These are phyloP conservation scores for Sylvicola cinctus DNA, from an alignment of 2,888 invertebrate genomes.

Conservation along the genomic window DNA sequence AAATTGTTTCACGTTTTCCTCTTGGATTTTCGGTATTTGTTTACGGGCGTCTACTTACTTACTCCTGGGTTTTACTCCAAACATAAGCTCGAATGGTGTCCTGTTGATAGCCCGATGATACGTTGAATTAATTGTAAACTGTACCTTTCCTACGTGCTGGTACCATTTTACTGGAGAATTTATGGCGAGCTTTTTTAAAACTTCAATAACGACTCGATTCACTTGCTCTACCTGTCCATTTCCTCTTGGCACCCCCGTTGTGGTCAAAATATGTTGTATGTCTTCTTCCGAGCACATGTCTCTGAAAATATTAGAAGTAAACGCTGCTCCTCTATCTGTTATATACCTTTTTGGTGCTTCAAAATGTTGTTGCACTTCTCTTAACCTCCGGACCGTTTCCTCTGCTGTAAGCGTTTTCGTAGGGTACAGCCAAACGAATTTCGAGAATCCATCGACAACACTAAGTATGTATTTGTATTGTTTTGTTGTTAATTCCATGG, in stretches of 20 bases:
- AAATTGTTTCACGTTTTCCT: too few relatives aligned
- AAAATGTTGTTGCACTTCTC: conserved; percentile 11
- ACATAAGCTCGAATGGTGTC: too few relatives aligned
- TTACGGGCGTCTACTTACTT: too few relatives aligned
- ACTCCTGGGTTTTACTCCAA: too few relatives aligned
- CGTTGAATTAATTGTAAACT: too few relatives aligned
- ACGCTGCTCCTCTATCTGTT: conserved; percentile 17
- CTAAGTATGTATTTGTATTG: conserved; percentile 15
- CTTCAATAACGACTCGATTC: conserved; percentile 14
- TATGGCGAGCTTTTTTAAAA: conserved; percentile 15
- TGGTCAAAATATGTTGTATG: conserved; percentile 14
- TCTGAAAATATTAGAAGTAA: conserved; percentile 16
- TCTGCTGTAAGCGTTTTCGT: conserved; percentile 11
- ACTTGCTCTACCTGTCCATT: conserved; percentile 17
- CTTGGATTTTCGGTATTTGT: too few relatives aligned
- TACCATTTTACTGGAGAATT: conserved; percentile 15
- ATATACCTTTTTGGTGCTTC: too few relatives aligned
- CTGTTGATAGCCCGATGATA: too few relatives aligned
- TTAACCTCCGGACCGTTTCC: conserved; percentile 15
- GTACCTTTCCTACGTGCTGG: too few relatives aligned
- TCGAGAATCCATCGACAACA: conserved; percentile 15
- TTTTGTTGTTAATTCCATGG: conserved; percentile 12
- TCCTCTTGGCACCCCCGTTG: too few relatives aligned
- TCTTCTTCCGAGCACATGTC: conserved; percentile 15
- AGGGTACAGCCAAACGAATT: conserved; percentile 17